These are phyloP conservation scores for Nothobranchius kuhntae DNA, from an alignment of 2,113 vertebrate genomes.

Conservation along the genomic window DNA sequence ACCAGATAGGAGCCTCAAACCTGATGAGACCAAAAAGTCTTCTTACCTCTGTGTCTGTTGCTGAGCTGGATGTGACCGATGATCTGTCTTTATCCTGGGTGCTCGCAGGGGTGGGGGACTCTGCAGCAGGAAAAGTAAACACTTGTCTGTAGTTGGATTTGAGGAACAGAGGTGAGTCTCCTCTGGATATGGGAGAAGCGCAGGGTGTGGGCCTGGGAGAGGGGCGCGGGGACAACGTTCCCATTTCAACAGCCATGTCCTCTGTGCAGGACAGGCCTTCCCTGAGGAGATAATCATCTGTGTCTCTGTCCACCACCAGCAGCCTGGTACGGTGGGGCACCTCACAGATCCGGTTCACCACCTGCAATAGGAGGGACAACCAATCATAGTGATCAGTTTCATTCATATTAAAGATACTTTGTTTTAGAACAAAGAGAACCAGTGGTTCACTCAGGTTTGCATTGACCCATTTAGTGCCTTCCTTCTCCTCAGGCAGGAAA, in stretches of 20 bases:
- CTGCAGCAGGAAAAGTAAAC: conserved; percentile 8
- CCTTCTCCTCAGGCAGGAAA: conserved; percentile 39
- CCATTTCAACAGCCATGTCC: conserved; percentile 82
- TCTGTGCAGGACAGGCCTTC: conserved; percentile 84
- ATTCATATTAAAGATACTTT: conserved; percentile 5
- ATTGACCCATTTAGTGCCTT: conserved; percentile 54
- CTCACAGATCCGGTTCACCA: conserved; percentile 89
- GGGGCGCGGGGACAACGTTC: conserved; percentile 68
- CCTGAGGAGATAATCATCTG: conserved; percentile 85
- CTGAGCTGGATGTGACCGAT: conserved; percentile 50
- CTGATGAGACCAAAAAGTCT: background rate
- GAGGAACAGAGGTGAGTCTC: conserved; percentile 16
- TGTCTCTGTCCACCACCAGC: conserved; percentile 91
- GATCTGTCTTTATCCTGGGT: conserved; percentile 31
- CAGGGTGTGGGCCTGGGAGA: conserved; percentile 48
- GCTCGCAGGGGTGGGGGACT: conserved; percentile 8
- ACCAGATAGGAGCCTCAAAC: conserved; percentile 24
- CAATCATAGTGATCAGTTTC: no score
- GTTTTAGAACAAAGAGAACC: conserved; percentile 42
- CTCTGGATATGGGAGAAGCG: conserved; percentile 47
- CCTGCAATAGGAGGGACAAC: conserved; percentile 69
- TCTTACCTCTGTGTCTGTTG: conserved; percentile 64
- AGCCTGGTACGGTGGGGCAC: conserved; percentile 85
- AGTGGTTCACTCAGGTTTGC: conserved; percentile 46
- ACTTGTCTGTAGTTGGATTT: conserved; percentile 17